Base-by-base conservation (phyloP, 2,113 vertebrate genomes). In the Cottus gobio region DNA sequence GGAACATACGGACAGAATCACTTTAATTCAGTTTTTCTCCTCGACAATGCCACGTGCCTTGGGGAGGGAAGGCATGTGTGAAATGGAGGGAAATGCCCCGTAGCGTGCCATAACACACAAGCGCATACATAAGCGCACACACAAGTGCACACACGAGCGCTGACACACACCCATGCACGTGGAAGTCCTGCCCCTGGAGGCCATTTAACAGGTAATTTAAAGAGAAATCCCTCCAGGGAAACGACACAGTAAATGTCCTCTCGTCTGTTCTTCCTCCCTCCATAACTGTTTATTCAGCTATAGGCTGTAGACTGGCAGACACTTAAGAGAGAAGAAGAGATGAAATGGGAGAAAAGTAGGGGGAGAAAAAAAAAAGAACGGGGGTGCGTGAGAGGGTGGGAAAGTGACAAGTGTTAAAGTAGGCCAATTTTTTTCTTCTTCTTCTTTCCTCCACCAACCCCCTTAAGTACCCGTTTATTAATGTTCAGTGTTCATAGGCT, bases 181-280 rank as follows among this genome's bases (percentile, higher is more conserved):
- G 62, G 78, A 85, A 80, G 79, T 66, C 77, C 82, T 75, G 87
- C 85, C 93, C 89, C 91, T 85, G 57, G 91, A 93, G 93, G 88
- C 91, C 86, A 87, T 91, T 93, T 93, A 90, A 93, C 93, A 94
- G 93, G 93, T 94, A 94, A 94, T 94, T 94, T 92, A 94, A 93
- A 92, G 91, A 91, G 78, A 89, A 94, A 88, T 83, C 79, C 87
- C 93, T 86, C 77, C 64, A 78, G 88, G 89, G 90, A 87, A 79
- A 86, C 18, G 77, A 81, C 90, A 88, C 82, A 84, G 74, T 91
- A 91, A 93, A 91, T 66, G 83, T 90, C 83, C 76, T 85, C 84
- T 83, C 48, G 65, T 90, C 89, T 90, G 75, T 77, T 89, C 78
- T 76, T 84, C 75, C 85, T 81, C 77, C 67, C 69, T 85, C 80